Conservation (phyloP, 2,797 vertebrate genomes). For the Aotus griseimembra region DNA sequence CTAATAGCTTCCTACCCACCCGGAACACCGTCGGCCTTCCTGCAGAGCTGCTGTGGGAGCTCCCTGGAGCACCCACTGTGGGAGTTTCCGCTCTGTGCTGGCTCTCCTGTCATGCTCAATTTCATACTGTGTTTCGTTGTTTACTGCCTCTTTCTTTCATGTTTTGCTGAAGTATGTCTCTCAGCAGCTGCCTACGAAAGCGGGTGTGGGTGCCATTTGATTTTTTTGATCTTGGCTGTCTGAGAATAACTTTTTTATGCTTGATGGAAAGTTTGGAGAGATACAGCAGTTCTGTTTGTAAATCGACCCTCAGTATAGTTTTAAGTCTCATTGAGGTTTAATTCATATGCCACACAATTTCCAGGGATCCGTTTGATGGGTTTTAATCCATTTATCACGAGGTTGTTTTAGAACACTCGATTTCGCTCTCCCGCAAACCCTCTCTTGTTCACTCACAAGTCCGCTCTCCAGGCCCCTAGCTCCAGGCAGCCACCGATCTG, state of each 20-base stretch:
- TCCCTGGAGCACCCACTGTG: background rate
- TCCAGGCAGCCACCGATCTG: background rate
- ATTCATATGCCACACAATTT: background rate
- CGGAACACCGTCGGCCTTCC: background rate
- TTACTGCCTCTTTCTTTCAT: background rate
- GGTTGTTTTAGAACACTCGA: background rate
- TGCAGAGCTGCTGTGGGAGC: background rate
- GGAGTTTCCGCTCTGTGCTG: background rate
- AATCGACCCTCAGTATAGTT: background rate
- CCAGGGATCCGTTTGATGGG: background rate
- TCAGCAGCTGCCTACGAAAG: background rate
- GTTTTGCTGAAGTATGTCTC: background rate
- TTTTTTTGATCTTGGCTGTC: too few species aligned
- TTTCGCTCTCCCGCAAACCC: background rate
- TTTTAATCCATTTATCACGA: background rate
- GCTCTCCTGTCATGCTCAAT: too few species aligned
- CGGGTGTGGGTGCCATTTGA: accelerated
- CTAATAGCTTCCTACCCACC: too few species aligned
- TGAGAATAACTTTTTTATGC: background rate
- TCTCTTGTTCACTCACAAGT: background rate
- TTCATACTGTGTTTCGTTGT: background rate
- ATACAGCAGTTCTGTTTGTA: background rate
- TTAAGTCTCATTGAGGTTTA: background rate
- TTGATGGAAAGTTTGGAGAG: background rate
- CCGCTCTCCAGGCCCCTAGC: accelerated